Evolutionary conservation across 2,888 invertebrate species (phyloP).

Genomic region (Galerucella pusilla): DNA sequence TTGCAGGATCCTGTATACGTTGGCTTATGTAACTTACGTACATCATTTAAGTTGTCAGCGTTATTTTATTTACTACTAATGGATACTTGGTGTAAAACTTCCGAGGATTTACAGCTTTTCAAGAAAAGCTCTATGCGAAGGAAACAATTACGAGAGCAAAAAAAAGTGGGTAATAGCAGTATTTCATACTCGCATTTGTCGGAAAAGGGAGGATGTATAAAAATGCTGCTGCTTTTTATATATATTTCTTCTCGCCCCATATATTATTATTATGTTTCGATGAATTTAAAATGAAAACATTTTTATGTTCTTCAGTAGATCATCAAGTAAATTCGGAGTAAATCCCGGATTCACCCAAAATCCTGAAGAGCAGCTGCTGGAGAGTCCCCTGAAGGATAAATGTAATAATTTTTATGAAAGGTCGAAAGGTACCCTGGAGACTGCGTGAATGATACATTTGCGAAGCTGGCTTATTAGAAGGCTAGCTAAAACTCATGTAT

Average conservation of each 20-base stretch:
- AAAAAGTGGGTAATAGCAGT: not conserved
- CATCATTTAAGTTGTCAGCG: not conserved
- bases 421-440: too few species aligned
- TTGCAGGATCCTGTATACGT: not conserved
- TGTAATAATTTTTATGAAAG: too few species aligned
- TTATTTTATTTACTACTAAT: not conserved
- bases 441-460: too few species aligned
- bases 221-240: not conserved
- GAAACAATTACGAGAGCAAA: slow-evolving; percentile 1
- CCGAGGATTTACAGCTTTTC: not conserved
- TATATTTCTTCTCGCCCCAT: not conserved
- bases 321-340: too few species aligned
- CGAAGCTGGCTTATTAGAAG: too few species aligned
- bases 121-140: slow-evolving; percentile 1
- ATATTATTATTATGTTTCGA: not conserved
- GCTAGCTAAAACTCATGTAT: too few species aligned
- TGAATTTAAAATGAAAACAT: too few species aligned
- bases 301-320: too few species aligned
- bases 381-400: too few species aligned
- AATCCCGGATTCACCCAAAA: too few species aligned
- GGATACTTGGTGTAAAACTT: slow-evolving; percentile 5
- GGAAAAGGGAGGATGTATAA: not conserved
- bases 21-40: not conserved
- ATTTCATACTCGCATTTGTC: not conserved
- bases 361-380: too few species aligned